These are phyloP conservation scores for Cryptosula pallasiana DNA, from an alignment of 2,888 invertebrate species.

Conservation along the genomic window DNA sequence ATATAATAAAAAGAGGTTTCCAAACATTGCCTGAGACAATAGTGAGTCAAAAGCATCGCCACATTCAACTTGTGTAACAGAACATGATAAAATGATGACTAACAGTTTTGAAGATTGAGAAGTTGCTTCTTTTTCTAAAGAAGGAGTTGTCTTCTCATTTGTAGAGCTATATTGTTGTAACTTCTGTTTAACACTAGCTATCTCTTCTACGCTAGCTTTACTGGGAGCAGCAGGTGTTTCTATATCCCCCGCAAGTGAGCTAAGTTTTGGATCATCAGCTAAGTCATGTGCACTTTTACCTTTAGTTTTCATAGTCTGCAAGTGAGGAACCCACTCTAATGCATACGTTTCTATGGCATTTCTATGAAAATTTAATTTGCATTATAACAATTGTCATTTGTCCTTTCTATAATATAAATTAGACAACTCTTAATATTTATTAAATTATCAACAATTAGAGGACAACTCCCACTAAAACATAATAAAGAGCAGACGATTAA, in stretches of 20 bases:
- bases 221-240: constrained; percentile 25
- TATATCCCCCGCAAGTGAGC: constrained; percentile 58
- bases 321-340: constrained; percentile 14
- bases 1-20: too few relatives aligned
- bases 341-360: too few relatives aligned
- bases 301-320: constrained; percentile 61
- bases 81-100: not conserved
- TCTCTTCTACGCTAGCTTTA: constrained; percentile 31
- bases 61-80: not conserved
- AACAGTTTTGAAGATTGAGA: not conserved
- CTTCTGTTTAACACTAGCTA: not conserved
- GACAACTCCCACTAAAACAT: too few relatives aligned
- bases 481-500: too few relatives aligned
- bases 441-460: too few relatives aligned
- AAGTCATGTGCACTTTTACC: constrained; percentile 93
- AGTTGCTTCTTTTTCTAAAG: not conserved
- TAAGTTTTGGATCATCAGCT: constrained; percentile 81
- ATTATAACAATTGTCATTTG: too few relatives aligned
- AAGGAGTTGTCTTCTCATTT: constrained; percentile 20
- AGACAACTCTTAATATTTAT: too few relatives aligned
- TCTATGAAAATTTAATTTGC: too few relatives aligned
- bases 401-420: too few relatives aligned
- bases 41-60: not conserved
- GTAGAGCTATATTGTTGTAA: constrained; percentile 25
- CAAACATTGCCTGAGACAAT: not conserved